A percentile compares a stretch with the other conserved stretches of the same genome.
phyloP scores from a whole-genome alignment of 2,113 vertebrate genomes.

The Cephalopholis sonnerati region DNA sequence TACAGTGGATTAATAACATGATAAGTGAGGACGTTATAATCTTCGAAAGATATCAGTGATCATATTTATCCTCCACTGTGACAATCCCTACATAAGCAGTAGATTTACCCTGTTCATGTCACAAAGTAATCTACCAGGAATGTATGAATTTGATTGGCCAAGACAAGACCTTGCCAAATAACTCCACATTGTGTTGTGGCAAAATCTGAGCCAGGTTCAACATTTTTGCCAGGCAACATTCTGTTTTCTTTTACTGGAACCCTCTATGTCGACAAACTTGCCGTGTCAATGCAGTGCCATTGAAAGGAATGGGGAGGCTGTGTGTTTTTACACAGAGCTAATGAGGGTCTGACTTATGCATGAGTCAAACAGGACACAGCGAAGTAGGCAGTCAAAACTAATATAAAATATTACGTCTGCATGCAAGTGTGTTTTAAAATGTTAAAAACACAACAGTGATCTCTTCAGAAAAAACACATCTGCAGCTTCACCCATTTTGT shows the following conservation, averaged over 20 bases:
- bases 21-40: not conserved
- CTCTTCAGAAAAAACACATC: not conserved
- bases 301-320: not conserved
- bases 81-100: not conserved
- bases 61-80: not conserved
- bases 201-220: not conserved
- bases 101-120: not conserved
- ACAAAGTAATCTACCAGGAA: too few species aligned
- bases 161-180: not conserved
- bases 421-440: not conserved
- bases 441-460: not conserved
- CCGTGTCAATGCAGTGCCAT: not conserved
- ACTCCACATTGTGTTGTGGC: not conserved
- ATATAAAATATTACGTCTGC: not conserved
- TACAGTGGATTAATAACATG: not conserved
- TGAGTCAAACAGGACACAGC: not conserved
- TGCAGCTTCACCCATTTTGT: not conserved
- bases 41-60: not conserved
- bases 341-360: not conserved
- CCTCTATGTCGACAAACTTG: not conserved
- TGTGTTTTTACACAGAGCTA: not conserved
- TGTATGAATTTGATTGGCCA: too few species aligned
- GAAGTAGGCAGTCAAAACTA: not conserved
- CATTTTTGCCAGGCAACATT: not conserved
- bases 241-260: not conserved